phyloP scores from a whole-genome alignment of 2,113 vertebrate species.

The Gobius niger region DNA sequence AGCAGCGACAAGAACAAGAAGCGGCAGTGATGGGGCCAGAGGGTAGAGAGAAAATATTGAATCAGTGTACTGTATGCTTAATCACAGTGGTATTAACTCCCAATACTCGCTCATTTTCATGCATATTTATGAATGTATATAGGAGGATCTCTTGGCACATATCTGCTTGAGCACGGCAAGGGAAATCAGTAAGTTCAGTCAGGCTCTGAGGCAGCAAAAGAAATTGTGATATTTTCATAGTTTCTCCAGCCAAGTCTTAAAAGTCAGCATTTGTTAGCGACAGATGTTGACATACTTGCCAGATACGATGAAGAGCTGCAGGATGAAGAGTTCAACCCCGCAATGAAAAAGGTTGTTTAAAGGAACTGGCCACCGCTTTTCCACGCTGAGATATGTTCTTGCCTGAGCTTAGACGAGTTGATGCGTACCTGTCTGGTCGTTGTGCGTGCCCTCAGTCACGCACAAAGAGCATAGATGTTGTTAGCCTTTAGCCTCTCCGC shows the following conservation, averaged over 20 bases:
- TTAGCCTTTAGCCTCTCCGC: too few relatives aligned
- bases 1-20: slow-evolving; percentile 18
- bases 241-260: neutral
- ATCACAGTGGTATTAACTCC: slow-evolving; percentile 13
- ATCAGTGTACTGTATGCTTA: slow-evolving; percentile 18
- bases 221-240: neutral
- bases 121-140: slow-evolving; percentile 12
- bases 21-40: slow-evolving; percentile 8
- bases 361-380: too few relatives aligned
- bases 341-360: too few relatives aligned
- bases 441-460: too few relatives aligned
- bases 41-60: slow-evolving; percentile 33
- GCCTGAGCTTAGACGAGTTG: too few relatives aligned
- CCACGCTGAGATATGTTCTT: too few relatives aligned
- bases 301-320: too few relatives aligned
- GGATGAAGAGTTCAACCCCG: too few relatives aligned
- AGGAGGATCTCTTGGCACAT: neutral
- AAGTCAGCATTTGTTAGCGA: too few relatives aligned
- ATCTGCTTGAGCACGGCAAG: neutral
- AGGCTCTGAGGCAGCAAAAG: neutral
- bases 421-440: too few relatives aligned
- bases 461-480: too few relatives aligned
- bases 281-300: too few relatives aligned
- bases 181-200: neutral
- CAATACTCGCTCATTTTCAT: slow-evolving; percentile 15